Evolutionary conservation across 1,140 invertebrate species (phyloP).

Genomic region (Dryas iulia): DNA sequence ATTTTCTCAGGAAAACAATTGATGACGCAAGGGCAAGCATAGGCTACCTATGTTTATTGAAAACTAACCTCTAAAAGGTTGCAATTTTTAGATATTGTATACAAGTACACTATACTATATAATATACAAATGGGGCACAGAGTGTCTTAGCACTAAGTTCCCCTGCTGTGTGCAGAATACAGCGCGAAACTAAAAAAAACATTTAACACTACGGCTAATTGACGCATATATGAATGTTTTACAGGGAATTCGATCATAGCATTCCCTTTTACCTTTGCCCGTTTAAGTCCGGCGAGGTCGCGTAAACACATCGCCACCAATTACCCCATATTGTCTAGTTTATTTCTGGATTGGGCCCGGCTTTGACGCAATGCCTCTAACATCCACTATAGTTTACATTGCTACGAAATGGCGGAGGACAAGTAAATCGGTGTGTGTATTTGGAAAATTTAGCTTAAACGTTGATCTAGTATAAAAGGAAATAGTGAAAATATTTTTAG

Average conservation of each 20-base stretch:
- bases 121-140: too few species aligned
- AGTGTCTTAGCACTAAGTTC: too few species aligned
- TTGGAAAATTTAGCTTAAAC: not conserved
- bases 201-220: not conserved
- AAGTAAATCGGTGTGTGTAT: conserved; percentile 15
- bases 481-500: not conserved
- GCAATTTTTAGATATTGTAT: too few species aligned
- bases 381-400: conserved; percentile 19
- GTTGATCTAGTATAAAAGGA: not conserved
- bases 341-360: conserved; percentile 45
- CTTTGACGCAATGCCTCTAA: conserved; percentile 40
- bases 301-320: conserved; percentile 36
- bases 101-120: too few species aligned
- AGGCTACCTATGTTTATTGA: too few species aligned
- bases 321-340: conserved; percentile 45
- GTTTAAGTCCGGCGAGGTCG: conserved; percentile 25
- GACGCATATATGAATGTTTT: too few species aligned
- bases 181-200: too few species aligned
- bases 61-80: too few species aligned
- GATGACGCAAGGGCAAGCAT: too few species aligned
- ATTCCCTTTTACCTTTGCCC: not conserved
- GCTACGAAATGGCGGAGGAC: not conserved
- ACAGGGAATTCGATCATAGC: not conserved
- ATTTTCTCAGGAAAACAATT: too few species aligned
- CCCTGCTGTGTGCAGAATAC: too few species aligned